These are phyloP conservation scores for Thymelicus sylvestris DNA, from an alignment of 2,888 invertebrate genomes.

Conservation along the genomic window DNA sequence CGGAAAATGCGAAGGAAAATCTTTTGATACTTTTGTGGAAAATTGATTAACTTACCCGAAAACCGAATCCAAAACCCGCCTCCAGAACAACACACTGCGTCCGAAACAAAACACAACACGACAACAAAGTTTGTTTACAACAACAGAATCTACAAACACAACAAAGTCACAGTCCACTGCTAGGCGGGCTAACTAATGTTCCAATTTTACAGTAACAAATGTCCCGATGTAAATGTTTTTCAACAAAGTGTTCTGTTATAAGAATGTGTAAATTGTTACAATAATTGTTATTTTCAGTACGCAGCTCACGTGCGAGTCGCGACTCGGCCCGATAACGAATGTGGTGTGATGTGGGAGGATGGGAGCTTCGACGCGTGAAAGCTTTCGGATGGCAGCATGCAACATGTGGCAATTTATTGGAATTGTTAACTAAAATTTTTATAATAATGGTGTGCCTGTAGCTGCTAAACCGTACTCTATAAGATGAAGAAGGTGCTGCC, in stretches of 20 bases:
- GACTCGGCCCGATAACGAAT: conserved; percentile 44
- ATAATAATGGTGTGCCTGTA: not conserved
- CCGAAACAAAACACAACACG: conserved; percentile 27
- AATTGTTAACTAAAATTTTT: conserved; percentile 6
- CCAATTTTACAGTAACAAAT: not conserved
- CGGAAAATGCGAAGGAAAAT: too few species aligned
- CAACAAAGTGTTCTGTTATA: conserved; percentile 14
- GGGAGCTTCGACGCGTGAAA: conserved; percentile 55
- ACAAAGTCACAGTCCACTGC: conserved; percentile 9
- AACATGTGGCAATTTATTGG: conserved; percentile 18
- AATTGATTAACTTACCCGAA: conserved; percentile 17
- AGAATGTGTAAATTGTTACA: not conserved
- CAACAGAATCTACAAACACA: conserved; percentile 25
- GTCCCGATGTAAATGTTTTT: not conserved
- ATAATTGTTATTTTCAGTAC: not conserved
- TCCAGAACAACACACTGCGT: conserved; percentile 28
- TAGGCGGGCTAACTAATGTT: not conserved
- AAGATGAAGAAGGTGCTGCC: too few species aligned
- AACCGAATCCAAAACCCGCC: conserved; percentile 28
- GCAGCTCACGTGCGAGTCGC: conserved; percentile 44
- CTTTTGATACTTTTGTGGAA: too few species aligned
- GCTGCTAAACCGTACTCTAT: too few species aligned
- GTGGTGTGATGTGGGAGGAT: conserved; percentile 32
- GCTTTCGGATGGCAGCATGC: conserved; percentile 51
- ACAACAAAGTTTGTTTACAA: conserved; percentile 27